Evolutionary conservation across 2,797 vertebrate species (phyloP).

Genomic region (Enteromius afrohamiltoni): DNA sequence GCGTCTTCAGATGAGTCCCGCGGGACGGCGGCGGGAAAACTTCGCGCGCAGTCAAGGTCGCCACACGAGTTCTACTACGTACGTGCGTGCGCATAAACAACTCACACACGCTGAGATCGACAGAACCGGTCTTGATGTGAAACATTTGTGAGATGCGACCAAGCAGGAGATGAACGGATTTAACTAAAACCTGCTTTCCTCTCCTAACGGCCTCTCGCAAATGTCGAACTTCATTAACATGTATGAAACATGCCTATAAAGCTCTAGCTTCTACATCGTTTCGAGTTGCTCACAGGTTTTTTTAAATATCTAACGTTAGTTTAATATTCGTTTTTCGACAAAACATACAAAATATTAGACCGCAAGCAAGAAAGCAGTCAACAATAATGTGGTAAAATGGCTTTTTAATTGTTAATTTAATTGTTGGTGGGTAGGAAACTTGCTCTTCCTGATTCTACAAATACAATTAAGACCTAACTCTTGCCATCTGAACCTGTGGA

Average conservation of each 20-base stretch:
- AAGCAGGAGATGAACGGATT: conserved; percentile 2
- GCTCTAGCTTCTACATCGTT: neutral
- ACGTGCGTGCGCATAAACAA: neutral
- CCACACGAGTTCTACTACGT: neutral
- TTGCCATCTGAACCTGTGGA: conserved; percentile 17
- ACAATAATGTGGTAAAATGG: neutral
- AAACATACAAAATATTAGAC: neutral
- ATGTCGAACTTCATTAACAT: conserved; percentile 16
- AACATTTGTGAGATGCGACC: conserved; percentile 15
- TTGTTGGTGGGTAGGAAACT: neutral
- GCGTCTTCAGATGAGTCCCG: conserved; percentile 16
- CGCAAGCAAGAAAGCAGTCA: neutral
- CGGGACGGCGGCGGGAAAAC: neutral
- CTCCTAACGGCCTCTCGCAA: neutral
- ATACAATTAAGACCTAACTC: conserved; percentile 27
- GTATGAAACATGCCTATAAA: conserved; percentile 1
- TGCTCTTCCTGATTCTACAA: neutral
- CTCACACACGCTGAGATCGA: neutral
- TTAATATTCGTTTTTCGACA: neutral
- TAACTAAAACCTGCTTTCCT: conserved; percentile 20
- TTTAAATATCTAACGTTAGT: no score
- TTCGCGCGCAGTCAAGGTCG: conserved; percentile 18
- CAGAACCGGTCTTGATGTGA: neutral
- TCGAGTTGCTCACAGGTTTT: neutral
- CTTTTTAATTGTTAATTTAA: no score